Evolutionary conservation across 2,888 invertebrate genomes (phyloP).

Genomic region (Tiliacea aurago): DNA sequence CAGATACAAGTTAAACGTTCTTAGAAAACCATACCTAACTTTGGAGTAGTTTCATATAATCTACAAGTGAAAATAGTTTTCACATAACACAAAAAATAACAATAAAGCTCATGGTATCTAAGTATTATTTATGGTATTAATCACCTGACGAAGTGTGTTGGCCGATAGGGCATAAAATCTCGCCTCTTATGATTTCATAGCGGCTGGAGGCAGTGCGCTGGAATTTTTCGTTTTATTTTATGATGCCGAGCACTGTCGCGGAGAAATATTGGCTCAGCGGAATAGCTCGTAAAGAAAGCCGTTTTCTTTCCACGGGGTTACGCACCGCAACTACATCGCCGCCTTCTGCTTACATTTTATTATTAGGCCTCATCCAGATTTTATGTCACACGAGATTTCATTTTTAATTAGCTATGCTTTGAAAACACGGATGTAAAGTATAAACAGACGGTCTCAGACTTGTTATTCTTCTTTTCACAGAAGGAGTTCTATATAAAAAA

Average conservation of each 20-base stretch:
- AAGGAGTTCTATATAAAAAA: conserved; percentile 33
- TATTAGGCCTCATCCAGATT: conserved; percentile 76
- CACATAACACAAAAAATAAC: conserved; percentile 5
- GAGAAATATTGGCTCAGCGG: conserved; percentile 90
- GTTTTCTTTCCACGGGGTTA: conserved; percentile 88
- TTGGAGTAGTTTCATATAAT: background rate
- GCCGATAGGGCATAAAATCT: conserved; percentile 87
- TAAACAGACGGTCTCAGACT: conserved; percentile 33
- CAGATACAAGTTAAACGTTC: background rate
- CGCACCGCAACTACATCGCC: conserved; percentile 85
- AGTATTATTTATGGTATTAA: conserved; percentile 80
- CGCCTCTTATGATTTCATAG: conserved; percentile 89
- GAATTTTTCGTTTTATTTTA: conserved; percentile 91
- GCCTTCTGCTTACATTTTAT: conserved; percentile 81
- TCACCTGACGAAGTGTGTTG: conserved; percentile 82
- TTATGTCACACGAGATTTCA: conserved; percentile 71
- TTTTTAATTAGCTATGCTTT: conserved; percentile 63
- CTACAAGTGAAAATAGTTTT: background rate
- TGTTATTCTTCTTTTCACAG: conserved; percentile 9
- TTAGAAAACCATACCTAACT: background rate
- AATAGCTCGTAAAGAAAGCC: conserved; percentile 90
- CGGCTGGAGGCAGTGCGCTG: conserved; percentile 84
- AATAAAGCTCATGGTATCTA: conserved; percentile 29
- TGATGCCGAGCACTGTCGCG: conserved; percentile 90
- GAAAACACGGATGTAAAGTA: conserved; percentile 21